Evolutionary conservation across 2,113 vertebrate genomes (phyloP), one percentile per base, ranked within the genome.

Genomic region (Chlamydotis undulata): DNA sequence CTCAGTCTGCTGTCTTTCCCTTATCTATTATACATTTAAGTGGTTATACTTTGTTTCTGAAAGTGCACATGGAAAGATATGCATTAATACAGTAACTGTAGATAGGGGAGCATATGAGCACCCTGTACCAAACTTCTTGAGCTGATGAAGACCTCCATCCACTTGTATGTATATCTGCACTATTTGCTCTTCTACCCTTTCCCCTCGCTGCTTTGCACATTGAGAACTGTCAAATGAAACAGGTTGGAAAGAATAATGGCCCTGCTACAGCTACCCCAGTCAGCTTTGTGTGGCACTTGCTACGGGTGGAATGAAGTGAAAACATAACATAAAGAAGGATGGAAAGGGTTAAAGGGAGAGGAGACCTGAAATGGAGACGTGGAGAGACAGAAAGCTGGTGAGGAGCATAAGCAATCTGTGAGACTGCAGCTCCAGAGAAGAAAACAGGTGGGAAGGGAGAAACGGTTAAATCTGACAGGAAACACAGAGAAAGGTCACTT

Each of bases 1-100:
- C 87, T 94, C 96, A 87, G 69, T 75, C 88, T 95, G 73, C 61
- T 81, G 86, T 96, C 88, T 93, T 86, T 78, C 41, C 65, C 73
- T 93, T 92, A 79, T 92, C 88, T 93, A 76, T 97, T 94, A 92
- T 92, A 87, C 69, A 91, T 92, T 77, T 84, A 60, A 89, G 61
- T 2, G 5, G 39, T 68, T 94, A 49, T 47, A 64, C 45, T 73
- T 83, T 69, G 31, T 75, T 69, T 87, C 93, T 87, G 67, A 85
- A 93, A 65, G 53, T 15, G 35, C 57, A 55, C 49, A 22, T 17
- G 50, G 57, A 37, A 64, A 76, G 25, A 65, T n/a, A 23, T 5
- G n/a, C 22, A 43, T 82, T 91, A 78, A 37, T 24, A 75, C 43
- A 4, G 18, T 19, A 47, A 78, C 4, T 24, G 33, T 21, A 39